Evolutionary conservation across 2,888 invertebrate genomes (phyloP), one percentile per base, ranked within the genome.

Genomic region (Cataglyphis albicans): DNA sequence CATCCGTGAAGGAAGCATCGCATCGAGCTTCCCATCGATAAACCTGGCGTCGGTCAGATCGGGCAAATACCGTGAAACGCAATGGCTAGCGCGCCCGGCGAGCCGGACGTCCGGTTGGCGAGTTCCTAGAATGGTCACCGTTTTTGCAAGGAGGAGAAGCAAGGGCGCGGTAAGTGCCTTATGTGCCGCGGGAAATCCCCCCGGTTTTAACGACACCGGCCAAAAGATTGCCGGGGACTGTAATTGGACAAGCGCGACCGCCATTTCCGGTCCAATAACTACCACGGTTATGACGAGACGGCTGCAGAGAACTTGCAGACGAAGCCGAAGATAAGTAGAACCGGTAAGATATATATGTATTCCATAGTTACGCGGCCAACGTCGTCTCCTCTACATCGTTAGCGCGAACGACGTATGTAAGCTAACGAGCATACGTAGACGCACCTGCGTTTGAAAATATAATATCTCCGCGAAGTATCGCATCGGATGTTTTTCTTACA

Each of bases 201-300:
- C 61, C 72, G 59, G 72, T 86, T 86, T 84, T 81, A 88, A 87
- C 84, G 81, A 61, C 68, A 52, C 64, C 35, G 32, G 32, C 57
- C 82, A 44, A 64, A 85, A 84, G 78, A 86, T 82, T 68, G 74
- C 73, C 52, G n/a, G 52, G n/a, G 9, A 21, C 65, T 52, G 84
- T 89, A 91, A 91, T 91, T 90, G 86, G 87, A 87, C 84, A 84
- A 87, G 83, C 84, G 81, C 85, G 82, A 85, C 87, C 85, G 81
- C 63, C 82, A 80, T 88, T 89, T 90, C 87, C 85, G 86, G 84
- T 85, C 89, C 86, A 86, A 86, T 88, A 81, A 90, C 81, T 86
- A 80, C 41, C 83, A 75, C 84, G 83, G 81, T 87, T 88, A 86
- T 87, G 85, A 85, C 83, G 73, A 83, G 81, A 86, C 64, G 76